Base-by-base conservation (phyloP, 2,113 vertebrate species). In the Spheniscus mendiculus region DNA sequence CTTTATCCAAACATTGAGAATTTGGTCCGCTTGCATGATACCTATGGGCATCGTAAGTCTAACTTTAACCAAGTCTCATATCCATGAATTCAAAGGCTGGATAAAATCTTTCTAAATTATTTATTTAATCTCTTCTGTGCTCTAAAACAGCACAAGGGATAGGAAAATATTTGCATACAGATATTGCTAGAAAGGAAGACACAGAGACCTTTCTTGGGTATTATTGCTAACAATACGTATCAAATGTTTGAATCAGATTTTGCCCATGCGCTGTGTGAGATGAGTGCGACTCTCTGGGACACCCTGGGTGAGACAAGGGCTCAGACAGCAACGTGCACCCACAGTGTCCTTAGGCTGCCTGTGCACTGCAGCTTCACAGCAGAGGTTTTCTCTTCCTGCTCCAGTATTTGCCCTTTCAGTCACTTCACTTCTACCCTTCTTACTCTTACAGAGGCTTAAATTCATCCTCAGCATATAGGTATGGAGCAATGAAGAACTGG, bases 271-370 rank as follows among this genome's bases (percentile, higher is more conserved):
- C 58, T 8, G 38, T 21, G 20, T 10, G 27, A 29, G 65, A 49
- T 5, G 14, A 78, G 4, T 0, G 5, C 0, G 4, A 17, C 45
- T 58, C n/a, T 71, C 6, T 1, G 5, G 71, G 34, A 58, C 20
- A 58, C 20, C 12, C 29, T 18, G 14, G 38, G 12, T 15, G 72
- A 49, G 42, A 61, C 8, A 9, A 58, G 15, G 45, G 23, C 58
- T 83, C 45, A 7, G n/a, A 9, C 34, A 38, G 44, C 38, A 38
- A 0, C 0, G 1, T 23, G 59, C 69, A 55, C 22, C 79, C 78
- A 2, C 2, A 1, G 45, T 12, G 6, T 30, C 19, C 53, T 42
- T 42, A 29, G 58, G 86, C 63, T 80, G 22, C n/a, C 36, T 50
- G 52, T n/a, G 71, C 72, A 5, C 66, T 3, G 13, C 56, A 62